Percentiles rank a stretch among this genome's conserved stretches.
phyloP scores from a whole-genome alignment of 2,113 vertebrate species.

The Phalacrocorax brasilianus region DNA sequence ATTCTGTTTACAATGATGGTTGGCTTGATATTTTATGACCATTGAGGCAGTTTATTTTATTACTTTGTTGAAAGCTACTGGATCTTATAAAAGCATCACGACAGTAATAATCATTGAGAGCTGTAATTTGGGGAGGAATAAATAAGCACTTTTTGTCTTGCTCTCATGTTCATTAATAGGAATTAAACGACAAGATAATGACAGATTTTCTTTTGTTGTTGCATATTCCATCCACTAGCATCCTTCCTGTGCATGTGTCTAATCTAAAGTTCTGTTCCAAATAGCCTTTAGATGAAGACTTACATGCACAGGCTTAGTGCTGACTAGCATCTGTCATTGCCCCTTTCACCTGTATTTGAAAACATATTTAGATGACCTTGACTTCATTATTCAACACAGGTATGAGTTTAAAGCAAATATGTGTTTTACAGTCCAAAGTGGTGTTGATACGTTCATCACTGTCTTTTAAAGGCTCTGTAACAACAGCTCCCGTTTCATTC shows the following conservation, averaged over 20 bases:
- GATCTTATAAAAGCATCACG: constrained; percentile 20
- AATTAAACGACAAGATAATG: constrained; percentile 20
- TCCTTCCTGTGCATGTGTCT: background rate
- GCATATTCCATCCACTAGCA: background rate
- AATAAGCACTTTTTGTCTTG: background rate
- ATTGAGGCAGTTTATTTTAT: background rate
- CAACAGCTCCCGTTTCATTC: background rate
- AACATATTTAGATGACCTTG: background rate
- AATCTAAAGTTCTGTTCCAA: background rate
- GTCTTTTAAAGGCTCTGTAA: background rate
- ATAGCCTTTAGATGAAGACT: background rate
- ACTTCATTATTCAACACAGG: background rate
- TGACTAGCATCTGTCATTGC: background rate
- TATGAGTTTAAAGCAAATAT: background rate
- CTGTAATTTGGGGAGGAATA: constrained; percentile 15
- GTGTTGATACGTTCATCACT: background rate
- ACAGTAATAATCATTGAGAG: constrained; percentile 21
- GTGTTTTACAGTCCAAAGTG: background rate
- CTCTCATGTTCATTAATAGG: background rate
- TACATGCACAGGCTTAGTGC: background rate
- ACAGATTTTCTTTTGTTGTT: constrained; percentile 14
- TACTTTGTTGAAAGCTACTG: constrained; percentile 12
- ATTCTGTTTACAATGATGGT: constrained; percentile 27
- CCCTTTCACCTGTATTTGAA: background rate
- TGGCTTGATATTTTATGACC: constrained; percentile 19